A percentile compares a stretch with the other conserved stretches of the same genome.
Evolutionary conservation across 2,113 vertebrate genomes (phyloP).

Genomic region (Felis catus): DNA sequence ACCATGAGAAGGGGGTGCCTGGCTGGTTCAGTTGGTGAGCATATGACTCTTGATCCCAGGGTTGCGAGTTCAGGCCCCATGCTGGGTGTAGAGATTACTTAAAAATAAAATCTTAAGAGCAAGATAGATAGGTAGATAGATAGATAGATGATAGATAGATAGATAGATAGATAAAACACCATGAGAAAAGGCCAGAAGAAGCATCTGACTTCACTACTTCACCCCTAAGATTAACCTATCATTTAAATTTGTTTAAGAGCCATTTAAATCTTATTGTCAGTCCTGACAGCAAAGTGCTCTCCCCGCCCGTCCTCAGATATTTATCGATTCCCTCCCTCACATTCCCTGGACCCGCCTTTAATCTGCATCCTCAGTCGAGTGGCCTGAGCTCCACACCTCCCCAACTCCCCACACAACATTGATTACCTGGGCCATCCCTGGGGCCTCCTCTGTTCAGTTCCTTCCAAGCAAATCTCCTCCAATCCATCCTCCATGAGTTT

Average conservation of each 20-base stretch:
- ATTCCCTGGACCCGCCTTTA: neutral
- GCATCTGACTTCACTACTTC: neutral
- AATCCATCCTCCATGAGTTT: neutral
- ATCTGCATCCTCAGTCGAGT: neutral
- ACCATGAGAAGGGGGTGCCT: neutral
- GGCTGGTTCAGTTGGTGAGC: neutral
- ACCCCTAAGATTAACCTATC: neutral
- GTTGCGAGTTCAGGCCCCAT: neutral
- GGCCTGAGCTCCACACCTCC: neutral
- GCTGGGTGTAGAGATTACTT: neutral
- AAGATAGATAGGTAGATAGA: too few species aligned
- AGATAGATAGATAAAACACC: neutral
- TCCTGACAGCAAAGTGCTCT: neutral
- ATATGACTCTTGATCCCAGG: rapidly evolving
- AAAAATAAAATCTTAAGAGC: neutral
- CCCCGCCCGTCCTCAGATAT: neutral
- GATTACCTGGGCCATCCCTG: neutral
- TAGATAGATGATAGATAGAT: neutral
- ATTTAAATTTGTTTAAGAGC: slow-evolving; percentile 53
- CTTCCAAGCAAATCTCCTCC: neutral
- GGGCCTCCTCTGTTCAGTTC: neutral
- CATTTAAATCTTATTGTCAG: slow-evolving; percentile 4
- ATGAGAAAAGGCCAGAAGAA: neutral
- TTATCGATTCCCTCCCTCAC: neutral
- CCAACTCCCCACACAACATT: neutral